Base-by-base conservation (phyloP, 2,113 vertebrate species). In the Myotis davidii region DNA sequence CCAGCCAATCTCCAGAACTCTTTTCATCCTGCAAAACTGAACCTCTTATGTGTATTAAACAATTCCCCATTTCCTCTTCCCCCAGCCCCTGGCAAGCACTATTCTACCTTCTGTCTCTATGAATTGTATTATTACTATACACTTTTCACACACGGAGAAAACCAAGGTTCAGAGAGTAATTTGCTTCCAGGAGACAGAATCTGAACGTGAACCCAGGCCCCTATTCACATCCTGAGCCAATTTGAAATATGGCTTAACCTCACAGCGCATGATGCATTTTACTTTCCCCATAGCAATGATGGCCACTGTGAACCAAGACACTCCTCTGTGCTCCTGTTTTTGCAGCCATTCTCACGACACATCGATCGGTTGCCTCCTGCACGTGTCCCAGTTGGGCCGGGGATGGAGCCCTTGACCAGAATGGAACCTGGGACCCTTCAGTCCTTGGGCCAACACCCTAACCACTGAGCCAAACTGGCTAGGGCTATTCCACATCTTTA, bases 131-230 rank as follows among this genome's bases (percentile, higher is more conserved):
- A 70, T 25, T 79, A 59, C 20, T 81, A 59, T 23, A 39, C 5
- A 59, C 74, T 50, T 72, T 83, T 88, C 77, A 77, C 32, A 77
- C 39, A 70, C 27, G 0, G 16, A 92, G 81, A 69, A 88, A 39
- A 65, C 39, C 69, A 72, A 56, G 23, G 39, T 78, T 94, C n/a
- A 67, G 65, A 86, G 56, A 85, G 45, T 70, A 23, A 67, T 88
- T 67, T 76, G 45, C 50, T 92, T 83, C 21, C 48, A 50, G 52
- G n/a, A 82, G 39, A 76, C 50, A 86, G 65, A 81, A 42, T 0
- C 34, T 84, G 50, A 29, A 89, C 93, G 90, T 86, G 74, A 92
- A 90, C 50, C 39, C 13, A 84, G 76, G 85, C 5, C 59, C 34
- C 29, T 0, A 3, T 25, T 92, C 83, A 56, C 25, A 16, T n/a